These are phyloP conservation scores for Ciconia boyciana DNA, from an alignment of 2,113 vertebrate species.

Conservation along the genomic window DNA sequence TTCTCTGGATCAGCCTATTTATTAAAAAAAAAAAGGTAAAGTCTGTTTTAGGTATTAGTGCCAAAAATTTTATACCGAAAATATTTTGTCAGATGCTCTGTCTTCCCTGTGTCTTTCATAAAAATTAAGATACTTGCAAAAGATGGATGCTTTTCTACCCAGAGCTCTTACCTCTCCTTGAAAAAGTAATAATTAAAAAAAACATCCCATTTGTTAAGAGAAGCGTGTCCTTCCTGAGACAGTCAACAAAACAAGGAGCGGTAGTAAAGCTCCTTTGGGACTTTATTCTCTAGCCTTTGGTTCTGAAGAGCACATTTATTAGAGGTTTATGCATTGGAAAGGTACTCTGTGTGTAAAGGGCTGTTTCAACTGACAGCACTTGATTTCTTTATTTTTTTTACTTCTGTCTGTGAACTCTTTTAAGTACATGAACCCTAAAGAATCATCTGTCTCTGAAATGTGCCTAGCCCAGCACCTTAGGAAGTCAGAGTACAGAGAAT, in stretches of 20 bases:
- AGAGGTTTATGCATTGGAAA: neutral
- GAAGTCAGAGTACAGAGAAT: conserved; percentile 44
- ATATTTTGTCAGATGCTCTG: neutral
- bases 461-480: conserved; percentile 41
- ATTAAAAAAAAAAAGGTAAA: neutral
- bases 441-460: conserved; percentile 19
- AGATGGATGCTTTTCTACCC: neutral
- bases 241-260: neutral
- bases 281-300: neutral
- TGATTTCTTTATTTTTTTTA: neutral
- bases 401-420: neutral
- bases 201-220: neutral
- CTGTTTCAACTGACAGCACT: neutral
- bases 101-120: neutral
- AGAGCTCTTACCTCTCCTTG: neutral
- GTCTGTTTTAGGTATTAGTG: neutral
- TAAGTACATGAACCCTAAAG: neutral
- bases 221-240: neutral
- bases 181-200: neutral
- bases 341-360: neutral
- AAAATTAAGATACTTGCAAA: neutral
- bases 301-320: neutral
- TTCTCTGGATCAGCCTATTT: neutral
- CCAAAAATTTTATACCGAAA: neutral
- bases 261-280: neutral